Conservation (phyloP, 2,797 vertebrate genomes). For the Scarus forsteni region DNA sequence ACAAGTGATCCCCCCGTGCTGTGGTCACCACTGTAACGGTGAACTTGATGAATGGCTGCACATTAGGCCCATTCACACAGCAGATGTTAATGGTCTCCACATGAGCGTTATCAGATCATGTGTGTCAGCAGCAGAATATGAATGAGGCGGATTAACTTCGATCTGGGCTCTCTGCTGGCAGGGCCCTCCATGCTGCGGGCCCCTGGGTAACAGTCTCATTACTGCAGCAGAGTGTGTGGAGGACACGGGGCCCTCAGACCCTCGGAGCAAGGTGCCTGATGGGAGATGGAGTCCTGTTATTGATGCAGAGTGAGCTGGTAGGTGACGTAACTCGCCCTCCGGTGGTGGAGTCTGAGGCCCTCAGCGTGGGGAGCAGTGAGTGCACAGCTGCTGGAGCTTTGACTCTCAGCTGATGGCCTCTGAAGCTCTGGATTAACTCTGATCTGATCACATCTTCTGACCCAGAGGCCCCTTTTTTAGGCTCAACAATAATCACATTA, state of each 20-base stretch:
- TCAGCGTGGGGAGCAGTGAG: conserved; percentile 25
- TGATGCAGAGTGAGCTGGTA: conserved; percentile 25
- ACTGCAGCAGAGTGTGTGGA: conserved; percentile 48
- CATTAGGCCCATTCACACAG: conserved; percentile 86
- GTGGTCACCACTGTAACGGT: conserved; percentile 79
- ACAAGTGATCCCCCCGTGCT: too few relatives aligned
- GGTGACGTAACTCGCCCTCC: conserved; percentile 41
- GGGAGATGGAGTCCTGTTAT: conserved; percentile 33
- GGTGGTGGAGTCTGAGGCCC: conserved; percentile 28
- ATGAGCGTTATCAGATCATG: conserved; percentile 87
- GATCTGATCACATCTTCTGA: too few relatives aligned
- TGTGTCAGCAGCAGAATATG: conserved; percentile 85
- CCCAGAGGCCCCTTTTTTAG: too few relatives aligned
- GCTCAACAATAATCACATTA: too few relatives aligned
- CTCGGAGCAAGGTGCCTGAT: conserved; percentile 28
- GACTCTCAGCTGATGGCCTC: not conserved
- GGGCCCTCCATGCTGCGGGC: conserved; percentile 60
- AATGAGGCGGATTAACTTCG: conserved; percentile 84
- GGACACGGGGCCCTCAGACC: conserved; percentile 46
- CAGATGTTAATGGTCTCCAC: conserved; percentile 88
- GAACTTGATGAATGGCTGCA: conserved; percentile 86
- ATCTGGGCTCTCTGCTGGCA: conserved; percentile 77
- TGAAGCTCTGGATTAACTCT: too few relatives aligned
- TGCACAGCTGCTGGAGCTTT: conserved; percentile 49
- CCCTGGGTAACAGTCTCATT: conserved; percentile 69